Conservation (phyloP, 2,797 vertebrate species). For the Zalophus californianus region DNA sequence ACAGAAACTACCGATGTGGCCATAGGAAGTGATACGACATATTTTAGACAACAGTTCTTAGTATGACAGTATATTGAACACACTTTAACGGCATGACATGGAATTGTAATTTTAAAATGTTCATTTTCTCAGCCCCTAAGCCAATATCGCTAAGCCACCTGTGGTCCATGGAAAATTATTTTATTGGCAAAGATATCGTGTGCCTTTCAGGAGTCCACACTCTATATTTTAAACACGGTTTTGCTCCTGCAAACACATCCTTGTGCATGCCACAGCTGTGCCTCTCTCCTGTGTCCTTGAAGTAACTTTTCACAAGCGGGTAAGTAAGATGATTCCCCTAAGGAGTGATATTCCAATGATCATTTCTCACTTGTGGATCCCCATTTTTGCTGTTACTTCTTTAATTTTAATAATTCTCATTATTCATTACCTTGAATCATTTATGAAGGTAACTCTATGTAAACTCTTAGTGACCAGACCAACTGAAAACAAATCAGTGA, state of each 20-base stretch:
- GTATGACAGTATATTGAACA: conserved; percentile 29
- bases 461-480: conserved; percentile 83
- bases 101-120: conserved; percentile 46
- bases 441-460: conserved; percentile 85
- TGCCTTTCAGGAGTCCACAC: not conserved
- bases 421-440: conserved; percentile 87
- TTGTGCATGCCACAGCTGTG: not conserved
- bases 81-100: not conserved
- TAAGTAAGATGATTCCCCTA: conserved; percentile 76
- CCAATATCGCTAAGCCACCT: not conserved
- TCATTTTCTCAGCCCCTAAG: conserved; percentile 41
- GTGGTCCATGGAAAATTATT: not conserved
- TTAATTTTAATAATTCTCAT: conserved; percentile 86
- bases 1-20: not conserved
- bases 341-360: conserved; percentile 66
- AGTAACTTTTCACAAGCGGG: conserved; percentile 80
- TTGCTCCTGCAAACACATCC: not conserved
- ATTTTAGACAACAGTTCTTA: conserved; percentile 26
- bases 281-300: conserved; percentile 76
- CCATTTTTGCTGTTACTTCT: conserved; percentile 85
- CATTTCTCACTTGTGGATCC: conserved; percentile 75
- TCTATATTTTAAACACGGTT: conserved; percentile 45
- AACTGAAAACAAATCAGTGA: conserved; percentile 83
- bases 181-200: conserved; percentile 1
- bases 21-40: not conserved